Conservation (phyloP, 2,113 vertebrate genomes). For the Petrocephalus zakoni region DNA sequence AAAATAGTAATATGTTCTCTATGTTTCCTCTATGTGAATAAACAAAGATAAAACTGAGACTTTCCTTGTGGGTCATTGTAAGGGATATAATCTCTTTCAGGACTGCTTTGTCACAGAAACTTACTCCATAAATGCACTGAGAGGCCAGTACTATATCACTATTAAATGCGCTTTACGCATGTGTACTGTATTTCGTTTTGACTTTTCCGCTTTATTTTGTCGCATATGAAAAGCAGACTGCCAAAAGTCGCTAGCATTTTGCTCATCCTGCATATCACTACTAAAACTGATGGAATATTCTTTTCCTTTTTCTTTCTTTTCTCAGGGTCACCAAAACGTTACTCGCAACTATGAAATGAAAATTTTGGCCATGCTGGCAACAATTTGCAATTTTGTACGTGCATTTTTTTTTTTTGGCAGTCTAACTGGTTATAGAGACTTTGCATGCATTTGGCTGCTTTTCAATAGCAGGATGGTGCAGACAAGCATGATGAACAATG, state of each 20-base stretch:
- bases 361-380: background rate
- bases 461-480: background rate
- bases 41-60: background rate
- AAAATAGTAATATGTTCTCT: background rate
- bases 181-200: background rate
- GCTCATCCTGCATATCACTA: background rate
- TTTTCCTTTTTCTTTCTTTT: background rate
- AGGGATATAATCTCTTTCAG: background rate
- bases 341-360: background rate
- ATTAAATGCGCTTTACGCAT: background rate
- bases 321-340: background rate
- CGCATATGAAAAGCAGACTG: background rate
- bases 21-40: background rate
- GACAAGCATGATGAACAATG: conserved; percentile 26
- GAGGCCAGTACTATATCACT: background rate
- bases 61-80: background rate
- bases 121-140: background rate
- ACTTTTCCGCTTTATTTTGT: background rate
- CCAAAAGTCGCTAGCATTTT: background rate
- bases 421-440: background rate
- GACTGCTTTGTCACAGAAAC: background rate
- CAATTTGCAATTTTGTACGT: background rate
- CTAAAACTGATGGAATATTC: background rate
- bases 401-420: background rate
- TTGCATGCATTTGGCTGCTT: conserved; percentile 12